These are phyloP conservation scores for Manis javanica DNA, from an alignment of 2,797 vertebrate species.

Conservation along the genomic window DNA sequence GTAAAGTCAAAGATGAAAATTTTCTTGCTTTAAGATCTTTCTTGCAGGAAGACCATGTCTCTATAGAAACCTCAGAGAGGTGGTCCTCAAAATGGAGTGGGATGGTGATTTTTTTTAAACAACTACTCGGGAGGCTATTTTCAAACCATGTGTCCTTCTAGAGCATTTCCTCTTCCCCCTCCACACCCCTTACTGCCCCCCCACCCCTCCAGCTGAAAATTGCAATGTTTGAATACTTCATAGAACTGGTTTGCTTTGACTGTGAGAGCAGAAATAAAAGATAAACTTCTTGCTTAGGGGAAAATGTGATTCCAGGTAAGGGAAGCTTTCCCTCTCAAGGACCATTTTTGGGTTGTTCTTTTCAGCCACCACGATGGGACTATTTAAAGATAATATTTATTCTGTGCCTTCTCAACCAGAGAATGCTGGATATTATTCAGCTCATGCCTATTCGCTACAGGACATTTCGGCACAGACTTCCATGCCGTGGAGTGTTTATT, in stretches of 20 bases:
- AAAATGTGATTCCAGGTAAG: neutral
- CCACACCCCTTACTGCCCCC: too few relatives aligned
- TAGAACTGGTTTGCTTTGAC: neutral
- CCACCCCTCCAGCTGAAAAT: neutral
- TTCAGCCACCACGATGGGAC: neutral
- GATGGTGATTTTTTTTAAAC: neutral
- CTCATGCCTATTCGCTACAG: fast-evolving
- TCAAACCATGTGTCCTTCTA: neutral
- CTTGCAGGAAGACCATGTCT: neutral
- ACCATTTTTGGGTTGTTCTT: neutral
- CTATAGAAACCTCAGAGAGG: neutral
- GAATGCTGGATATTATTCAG: neutral
- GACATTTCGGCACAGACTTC: neutral
- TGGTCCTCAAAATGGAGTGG: neutral
- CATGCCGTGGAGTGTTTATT: neutral
- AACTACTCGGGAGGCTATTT: neutral
- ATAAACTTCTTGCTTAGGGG: too few relatives aligned
- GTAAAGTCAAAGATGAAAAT: neutral
- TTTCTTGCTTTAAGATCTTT: neutral
- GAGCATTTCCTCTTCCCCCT: neutral
- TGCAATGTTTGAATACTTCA: neutral
- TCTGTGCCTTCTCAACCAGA: neutral
- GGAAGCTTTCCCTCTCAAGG: neutral
- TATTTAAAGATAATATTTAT: neutral
- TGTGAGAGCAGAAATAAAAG: neutral